phyloP scores from a whole-genome alignment of 1,140 invertebrate species.

The Brachionus paranguensis region DNA sequence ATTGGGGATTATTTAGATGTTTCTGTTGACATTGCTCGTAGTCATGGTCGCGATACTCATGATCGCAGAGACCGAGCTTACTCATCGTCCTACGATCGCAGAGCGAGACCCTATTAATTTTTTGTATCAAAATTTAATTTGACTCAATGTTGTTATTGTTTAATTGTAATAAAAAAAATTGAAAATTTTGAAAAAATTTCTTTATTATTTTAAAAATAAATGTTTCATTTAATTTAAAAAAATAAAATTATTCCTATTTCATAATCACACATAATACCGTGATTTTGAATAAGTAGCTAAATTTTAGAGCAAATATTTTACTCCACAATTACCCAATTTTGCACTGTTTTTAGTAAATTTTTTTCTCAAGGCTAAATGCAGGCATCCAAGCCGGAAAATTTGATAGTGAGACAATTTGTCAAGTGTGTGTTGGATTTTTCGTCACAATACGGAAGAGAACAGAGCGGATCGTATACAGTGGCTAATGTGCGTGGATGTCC shows the following conservation, averaged over 20 bases:
- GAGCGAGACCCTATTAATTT: not conserved
- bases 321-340: too few species aligned
- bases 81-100: not conserved
- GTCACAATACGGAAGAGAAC: constrained; percentile 79
- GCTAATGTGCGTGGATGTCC: constrained; percentile 74
- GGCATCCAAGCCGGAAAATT: not conserved
- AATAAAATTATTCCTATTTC: not conserved
- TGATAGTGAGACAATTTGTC: constrained; percentile 63
- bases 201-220: not conserved
- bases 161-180: not conserved
- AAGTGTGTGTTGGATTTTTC: constrained; percentile 71
- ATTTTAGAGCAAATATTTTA: not conserved
- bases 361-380: not conserved
- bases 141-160: not conserved
- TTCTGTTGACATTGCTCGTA: constrained; percentile 62
- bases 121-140: not conserved
- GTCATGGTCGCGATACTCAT: not conserved
- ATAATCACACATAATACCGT: not conserved
- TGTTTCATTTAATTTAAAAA: not conserved
- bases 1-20: constrained; percentile 94
- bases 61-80: not conserved
- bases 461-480: constrained; percentile 78
- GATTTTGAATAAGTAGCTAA: not conserved
- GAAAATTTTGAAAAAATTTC: not conserved
- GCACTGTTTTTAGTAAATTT: too few species aligned